A percentile compares a stretch with the other conserved stretches of the same genome.
phyloP scores from a whole-genome alignment of 1,140 invertebrate species.

The Papilio polyxenes region DNA sequence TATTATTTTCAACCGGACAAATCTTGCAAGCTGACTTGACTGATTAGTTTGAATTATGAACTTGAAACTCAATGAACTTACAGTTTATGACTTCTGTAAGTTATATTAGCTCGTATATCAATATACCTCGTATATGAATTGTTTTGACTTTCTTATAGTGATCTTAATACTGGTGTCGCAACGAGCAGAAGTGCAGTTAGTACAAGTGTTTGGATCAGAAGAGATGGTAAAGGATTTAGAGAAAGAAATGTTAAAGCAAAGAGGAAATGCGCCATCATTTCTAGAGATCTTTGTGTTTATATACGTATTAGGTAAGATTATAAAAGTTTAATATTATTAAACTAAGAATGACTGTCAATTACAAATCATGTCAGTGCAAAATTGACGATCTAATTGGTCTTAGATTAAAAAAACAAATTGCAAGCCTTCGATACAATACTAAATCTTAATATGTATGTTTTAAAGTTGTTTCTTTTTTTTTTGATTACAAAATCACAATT shows the following conservation, averaged over 20 bases:
- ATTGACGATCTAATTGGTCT: too few relatives aligned
- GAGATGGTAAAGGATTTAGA: slow-evolving; percentile 82
- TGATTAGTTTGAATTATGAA: too few relatives aligned
- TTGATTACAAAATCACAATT: background rate
- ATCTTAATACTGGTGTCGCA: slow-evolving; percentile 93
- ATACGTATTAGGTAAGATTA: slow-evolving; percentile 86
- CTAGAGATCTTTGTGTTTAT: slow-evolving; percentile 89
- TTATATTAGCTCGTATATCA: background rate
- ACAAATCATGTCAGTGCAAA: too few relatives aligned
- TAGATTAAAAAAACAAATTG: too few relatives aligned
- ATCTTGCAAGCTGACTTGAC: too few relatives aligned
- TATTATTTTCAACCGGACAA: too few relatives aligned
- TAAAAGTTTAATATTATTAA: background rate
- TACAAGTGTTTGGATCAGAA: slow-evolving; percentile 86
- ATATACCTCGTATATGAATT: background rate
- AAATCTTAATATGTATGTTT: background rate
- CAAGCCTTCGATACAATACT: too few relatives aligned
- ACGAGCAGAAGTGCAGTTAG: slow-evolving; percentile 88
- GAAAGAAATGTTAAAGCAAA: slow-evolving; percentile 84
- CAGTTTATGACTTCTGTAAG: background rate
- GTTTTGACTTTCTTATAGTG: slow-evolving; percentile 80
- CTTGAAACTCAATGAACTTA: background rate
- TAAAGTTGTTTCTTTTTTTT: slow-evolving; percentile 33
- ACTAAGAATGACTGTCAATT: too few relatives aligned
- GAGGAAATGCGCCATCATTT: slow-evolving; percentile 89